Evolutionary conservation across 2,797 vertebrate species (phyloP).

Genomic region (Menidia menidia): DNA sequence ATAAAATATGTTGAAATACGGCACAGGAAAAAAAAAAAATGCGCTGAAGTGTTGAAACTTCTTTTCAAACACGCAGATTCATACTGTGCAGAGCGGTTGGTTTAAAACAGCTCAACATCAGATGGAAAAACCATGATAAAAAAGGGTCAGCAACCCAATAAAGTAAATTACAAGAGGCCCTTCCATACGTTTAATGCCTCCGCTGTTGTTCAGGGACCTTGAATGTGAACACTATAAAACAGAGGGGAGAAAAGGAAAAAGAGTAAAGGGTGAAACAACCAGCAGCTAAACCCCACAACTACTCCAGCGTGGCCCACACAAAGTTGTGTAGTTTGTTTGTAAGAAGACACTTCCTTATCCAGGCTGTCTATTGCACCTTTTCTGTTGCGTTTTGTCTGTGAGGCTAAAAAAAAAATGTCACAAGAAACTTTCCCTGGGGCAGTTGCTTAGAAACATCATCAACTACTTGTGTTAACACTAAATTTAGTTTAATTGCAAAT

Average conservation of each 20-base stretch:
- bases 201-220: conserved; percentile 64
- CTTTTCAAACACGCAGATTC: conserved; percentile 8
- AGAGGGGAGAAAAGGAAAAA: conserved; percentile 47
- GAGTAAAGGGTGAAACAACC: conserved; percentile 38
- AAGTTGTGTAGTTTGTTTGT: conserved; percentile 19
- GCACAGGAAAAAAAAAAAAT: neutral
- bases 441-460: neutral
- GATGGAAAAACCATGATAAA: conserved; percentile 41
- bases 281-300: conserved; percentile 24
- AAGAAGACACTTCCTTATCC: conserved; percentile 23
- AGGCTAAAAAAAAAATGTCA: no score
- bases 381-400: neutral
- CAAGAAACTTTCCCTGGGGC: no score
- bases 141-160: conserved; percentile 50
- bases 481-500: conserved; percentile 9
- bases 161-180: conserved; percentile 63
- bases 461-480: neutral
- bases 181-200: conserved; percentile 59
- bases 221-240: conserved; percentile 67
- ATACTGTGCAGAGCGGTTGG: neutral
- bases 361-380: conserved; percentile 12
- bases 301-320: conserved; percentile 17
- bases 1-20: conserved; percentile 10
- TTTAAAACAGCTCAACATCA: conserved; percentile 49
- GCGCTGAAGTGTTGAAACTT: conserved; percentile 4